phyloP scores from a whole-genome alignment of 1,140 invertebrate genomes.

The Bombyx mori region DNA sequence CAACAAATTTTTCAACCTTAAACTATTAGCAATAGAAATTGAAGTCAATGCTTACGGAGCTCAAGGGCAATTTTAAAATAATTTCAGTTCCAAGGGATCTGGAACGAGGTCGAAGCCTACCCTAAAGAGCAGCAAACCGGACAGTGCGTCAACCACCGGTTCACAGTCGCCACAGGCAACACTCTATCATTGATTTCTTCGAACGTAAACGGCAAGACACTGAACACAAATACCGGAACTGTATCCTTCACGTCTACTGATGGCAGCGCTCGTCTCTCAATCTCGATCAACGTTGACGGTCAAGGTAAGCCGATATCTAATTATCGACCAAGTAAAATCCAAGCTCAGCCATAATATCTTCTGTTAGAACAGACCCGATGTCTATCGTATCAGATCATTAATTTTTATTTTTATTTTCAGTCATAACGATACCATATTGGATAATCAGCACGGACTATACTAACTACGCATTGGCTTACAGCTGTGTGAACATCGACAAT shows the following conservation, averaged over 20 bases:
- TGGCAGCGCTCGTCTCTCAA: constrained; percentile 12
- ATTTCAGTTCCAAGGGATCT: constrained; percentile 40
- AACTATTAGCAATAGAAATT: too few species aligned
- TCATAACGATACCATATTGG: constrained; percentile 13
- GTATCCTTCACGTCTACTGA: constrained; percentile 15
- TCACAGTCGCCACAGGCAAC: constrained; percentile 12
- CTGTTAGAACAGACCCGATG: too few species aligned
- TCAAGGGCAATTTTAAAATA: background rate
- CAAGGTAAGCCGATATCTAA: constrained; percentile 4
- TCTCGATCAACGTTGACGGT: constrained; percentile 4
- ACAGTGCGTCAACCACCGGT: constrained; percentile 41
- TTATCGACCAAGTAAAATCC: too few species aligned
- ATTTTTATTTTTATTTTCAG: constrained; percentile 3
- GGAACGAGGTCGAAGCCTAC: constrained; percentile 46
- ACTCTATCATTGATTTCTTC: constrained; percentile 17
- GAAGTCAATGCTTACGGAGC: too few species aligned
- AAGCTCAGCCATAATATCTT: too few species aligned
- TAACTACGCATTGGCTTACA: constrained; percentile 30
- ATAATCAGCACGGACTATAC: constrained; percentile 28
- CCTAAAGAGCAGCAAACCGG: constrained; percentile 36
- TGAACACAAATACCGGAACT: constrained; percentile 8
- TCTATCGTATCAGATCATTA: too few species aligned
- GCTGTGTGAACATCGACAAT: constrained; percentile 31
- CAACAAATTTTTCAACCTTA: too few species aligned
- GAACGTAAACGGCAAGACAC: constrained; percentile 15